These are phyloP conservation scores for Monodelphis domestica DNA, from an alignment of 2,797 vertebrate genomes.

Conservation along the genomic window DNA sequence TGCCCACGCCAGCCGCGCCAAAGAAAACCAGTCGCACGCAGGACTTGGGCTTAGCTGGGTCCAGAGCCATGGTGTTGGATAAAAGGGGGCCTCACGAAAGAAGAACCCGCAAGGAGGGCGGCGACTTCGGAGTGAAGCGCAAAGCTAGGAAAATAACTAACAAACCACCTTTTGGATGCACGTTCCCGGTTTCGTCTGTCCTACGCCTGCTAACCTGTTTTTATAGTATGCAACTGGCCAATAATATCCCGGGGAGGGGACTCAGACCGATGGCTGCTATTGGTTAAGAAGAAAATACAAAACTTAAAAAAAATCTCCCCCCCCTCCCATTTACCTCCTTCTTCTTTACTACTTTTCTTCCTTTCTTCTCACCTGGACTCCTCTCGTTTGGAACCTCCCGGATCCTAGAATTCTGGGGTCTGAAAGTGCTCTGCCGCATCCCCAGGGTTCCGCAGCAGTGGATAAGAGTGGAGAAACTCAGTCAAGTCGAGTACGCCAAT, in stretches of 20 bases:
- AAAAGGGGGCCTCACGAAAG: neutral
- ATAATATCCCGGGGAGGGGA: neutral
- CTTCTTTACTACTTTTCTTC: neutral
- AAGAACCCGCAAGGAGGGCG: neutral
- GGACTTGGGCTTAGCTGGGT: slow-evolving; percentile 36
- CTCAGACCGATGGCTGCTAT: neutral
- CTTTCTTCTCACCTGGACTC: neutral
- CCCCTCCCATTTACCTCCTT: neutral
- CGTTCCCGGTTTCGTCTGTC: too few relatives aligned
- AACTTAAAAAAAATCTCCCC: neutral
- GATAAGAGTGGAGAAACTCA: neutral
- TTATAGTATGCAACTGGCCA: neutral
- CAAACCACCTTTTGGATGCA: neutral
- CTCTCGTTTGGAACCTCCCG: neutral
- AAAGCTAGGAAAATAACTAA: neutral
- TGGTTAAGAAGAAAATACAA: neutral
- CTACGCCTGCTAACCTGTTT: neutral
- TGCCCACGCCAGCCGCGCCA: slow-evolving; percentile 86
- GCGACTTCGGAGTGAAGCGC: neutral
- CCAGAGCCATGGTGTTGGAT: neutral
- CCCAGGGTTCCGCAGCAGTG: neutral
- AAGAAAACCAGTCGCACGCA: slow-evolving; percentile 85
- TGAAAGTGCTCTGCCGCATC: neutral
- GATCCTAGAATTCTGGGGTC: neutral
- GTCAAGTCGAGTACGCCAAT: neutral